phyloP scores from a whole-genome alignment of 2,113 vertebrate genomes.

The Ceyx margarethae region DNA sequence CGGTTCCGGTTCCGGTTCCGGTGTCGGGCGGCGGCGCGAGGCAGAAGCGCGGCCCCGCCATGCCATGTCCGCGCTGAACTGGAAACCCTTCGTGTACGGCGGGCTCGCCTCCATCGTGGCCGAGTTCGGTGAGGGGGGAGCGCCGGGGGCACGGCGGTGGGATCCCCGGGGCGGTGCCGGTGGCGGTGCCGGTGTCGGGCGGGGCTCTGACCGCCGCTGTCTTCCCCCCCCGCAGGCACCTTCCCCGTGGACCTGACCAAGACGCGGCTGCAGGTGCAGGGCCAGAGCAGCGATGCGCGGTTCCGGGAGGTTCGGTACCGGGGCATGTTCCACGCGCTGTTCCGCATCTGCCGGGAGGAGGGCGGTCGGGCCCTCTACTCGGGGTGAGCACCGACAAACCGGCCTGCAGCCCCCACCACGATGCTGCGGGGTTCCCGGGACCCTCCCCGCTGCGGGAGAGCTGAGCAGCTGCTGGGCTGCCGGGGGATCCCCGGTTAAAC shows the following conservation, averaged over 20 bases:
- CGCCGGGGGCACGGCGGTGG: neutral
- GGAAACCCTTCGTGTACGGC: constrained; percentile 97
- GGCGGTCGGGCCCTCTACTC: constrained; percentile 89
- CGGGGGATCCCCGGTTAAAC: too few relatives aligned
- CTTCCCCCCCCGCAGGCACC: constrained; percentile 76
- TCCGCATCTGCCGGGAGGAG: constrained; percentile 90
- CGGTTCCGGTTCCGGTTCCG: too few relatives aligned
- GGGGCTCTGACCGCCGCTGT: neutral
- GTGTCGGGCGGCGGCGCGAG: too few relatives aligned
- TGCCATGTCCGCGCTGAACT: constrained; percentile 89
- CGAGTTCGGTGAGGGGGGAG: constrained; percentile 84
- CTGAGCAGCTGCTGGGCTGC: too few relatives aligned
- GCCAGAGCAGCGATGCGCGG: constrained; percentile 83
- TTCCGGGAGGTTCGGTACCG: constrained; percentile 91
- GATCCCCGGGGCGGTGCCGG: too few relatives aligned
- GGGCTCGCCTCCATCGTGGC: constrained; percentile 95
- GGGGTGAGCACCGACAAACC: constrained; percentile 75
- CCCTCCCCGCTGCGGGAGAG: too few relatives aligned
- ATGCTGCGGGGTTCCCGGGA: neutral
- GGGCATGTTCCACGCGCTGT: constrained; percentile 94
- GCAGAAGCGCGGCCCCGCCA: constrained; percentile 7
- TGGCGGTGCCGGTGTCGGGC: too few relatives aligned
- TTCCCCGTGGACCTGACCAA: constrained; percentile 95
- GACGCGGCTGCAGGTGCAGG: constrained; percentile 94
- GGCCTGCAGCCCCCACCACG: too few relatives aligned